A percentile compares a stretch with the other conserved stretches of the same genome.
These are phyloP conservation scores for Brenthis ino DNA, from an alignment of 2,888 invertebrate genomes.

Conservation along the genomic window DNA sequence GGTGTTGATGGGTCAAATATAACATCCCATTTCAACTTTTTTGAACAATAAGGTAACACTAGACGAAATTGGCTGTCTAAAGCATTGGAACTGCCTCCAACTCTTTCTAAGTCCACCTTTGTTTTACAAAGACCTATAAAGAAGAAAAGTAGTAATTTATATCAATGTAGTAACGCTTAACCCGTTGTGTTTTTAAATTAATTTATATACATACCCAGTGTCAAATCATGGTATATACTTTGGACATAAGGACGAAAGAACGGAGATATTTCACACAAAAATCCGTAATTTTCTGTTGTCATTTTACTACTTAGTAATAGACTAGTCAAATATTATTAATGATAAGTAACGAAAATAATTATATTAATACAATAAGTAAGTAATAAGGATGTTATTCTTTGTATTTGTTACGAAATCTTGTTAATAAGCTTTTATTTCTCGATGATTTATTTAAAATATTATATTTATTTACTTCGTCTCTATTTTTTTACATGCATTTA, in stretches of 20 bases:
- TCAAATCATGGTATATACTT: slow-evolving; percentile 70
- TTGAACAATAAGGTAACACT: slow-evolving; percentile 87
- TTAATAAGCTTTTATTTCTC: no score
- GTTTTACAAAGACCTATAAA: slow-evolving; percentile 70
- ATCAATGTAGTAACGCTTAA: background rate
- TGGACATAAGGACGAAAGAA: slow-evolving; percentile 72
- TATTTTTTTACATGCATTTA: no score
- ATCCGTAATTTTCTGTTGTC: slow-evolving; percentile 55
- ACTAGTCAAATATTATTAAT: no score
- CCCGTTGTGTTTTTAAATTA: background rate
- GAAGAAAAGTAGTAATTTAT: background rate
- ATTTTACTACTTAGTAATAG: slow-evolving; percentile 40
- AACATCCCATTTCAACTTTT: slow-evolving; percentile 86
- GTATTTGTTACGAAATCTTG: no score
- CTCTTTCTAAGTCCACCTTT: slow-evolving; percentile 73
- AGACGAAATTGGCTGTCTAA: slow-evolving; percentile 83
- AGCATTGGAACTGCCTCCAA: slow-evolving; percentile 57
- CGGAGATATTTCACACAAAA: slow-evolving; percentile 66
- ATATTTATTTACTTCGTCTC: no score
- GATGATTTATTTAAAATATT: no score
- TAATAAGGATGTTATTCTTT: no score
- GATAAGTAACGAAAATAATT: no score
- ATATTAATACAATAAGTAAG: no score
- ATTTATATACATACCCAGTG: slow-evolving; percentile 59
- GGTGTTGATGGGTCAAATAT: slow-evolving; percentile 84